Conservation (phyloP, 2,888 invertebrate genomes). For the Trichogramma dendrolimi region DNA sequence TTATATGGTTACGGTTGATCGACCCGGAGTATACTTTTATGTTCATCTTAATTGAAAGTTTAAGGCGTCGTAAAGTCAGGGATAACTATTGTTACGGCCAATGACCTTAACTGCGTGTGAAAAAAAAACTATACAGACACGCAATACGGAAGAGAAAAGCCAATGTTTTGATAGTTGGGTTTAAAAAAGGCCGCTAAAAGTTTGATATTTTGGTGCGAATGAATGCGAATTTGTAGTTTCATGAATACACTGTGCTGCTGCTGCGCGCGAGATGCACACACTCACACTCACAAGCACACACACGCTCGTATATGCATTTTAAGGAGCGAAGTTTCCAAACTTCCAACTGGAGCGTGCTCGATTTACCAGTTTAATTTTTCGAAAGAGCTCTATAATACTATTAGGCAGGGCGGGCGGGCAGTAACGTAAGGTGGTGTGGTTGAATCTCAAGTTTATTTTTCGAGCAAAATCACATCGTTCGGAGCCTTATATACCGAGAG, state of each 20-base stretch:
- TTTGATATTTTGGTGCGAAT: too few species aligned
- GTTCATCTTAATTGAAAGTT: conserved; percentile 41
- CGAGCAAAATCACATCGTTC: conserved; percentile 17
- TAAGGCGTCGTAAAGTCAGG: conserved; percentile 36
- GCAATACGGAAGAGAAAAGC: neutral
- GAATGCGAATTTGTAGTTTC: too few species aligned
- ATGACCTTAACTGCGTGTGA: conserved; percentile 2
- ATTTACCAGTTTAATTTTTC: conserved; percentile 22
- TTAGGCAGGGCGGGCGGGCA: conserved; percentile 8
- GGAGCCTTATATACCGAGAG: neutral
- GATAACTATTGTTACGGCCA: conserved; percentile 21
- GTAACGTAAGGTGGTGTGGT: neutral
- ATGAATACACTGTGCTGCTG: too few species aligned
- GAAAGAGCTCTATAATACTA: conserved; percentile 25
- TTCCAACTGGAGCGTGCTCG: too few species aligned
- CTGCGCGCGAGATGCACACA: too few species aligned
- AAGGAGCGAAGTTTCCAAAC: too few species aligned
- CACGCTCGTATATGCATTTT: neutral
- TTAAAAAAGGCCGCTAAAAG: neutral
- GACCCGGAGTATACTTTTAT: conserved; percentile 32
- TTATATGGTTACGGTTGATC: too few species aligned
- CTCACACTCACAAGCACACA: neutral
- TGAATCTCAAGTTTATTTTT: conserved; percentile 17
- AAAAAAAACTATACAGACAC: too few species aligned
- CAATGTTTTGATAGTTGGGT: conserved; percentile 12